These are phyloP conservation scores for Lycopodina hypogea DNA, from an alignment of 37 sponge, comb jelly and placozoan species.

Conservation along the genomic window DNA sequence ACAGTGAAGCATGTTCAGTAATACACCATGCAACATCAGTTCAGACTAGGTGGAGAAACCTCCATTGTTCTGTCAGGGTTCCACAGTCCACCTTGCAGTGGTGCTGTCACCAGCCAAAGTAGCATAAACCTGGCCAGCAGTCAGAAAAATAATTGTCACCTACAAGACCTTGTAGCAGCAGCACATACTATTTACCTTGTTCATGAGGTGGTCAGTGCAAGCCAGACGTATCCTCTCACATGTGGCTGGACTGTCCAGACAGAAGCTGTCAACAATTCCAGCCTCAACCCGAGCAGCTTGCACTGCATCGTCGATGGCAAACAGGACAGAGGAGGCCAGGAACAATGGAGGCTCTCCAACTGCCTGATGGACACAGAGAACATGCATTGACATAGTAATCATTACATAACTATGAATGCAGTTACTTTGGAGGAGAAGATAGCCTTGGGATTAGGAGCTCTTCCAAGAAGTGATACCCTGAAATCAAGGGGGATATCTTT, in stretches of 20 bases:
- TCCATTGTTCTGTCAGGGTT: too few species aligned
- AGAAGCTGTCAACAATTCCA: slow-evolving; percentile 39
- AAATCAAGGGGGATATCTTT: slow-evolving; percentile 71
- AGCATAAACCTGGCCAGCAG: too few species aligned
- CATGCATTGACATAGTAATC: not conserved
- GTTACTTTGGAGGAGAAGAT: slow-evolving; percentile 78
- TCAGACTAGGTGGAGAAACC: too few species aligned
- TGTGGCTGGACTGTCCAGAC: slow-evolving; percentile 80
- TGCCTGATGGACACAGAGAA: slow-evolving; percentile 41
- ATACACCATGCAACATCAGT: too few species aligned
- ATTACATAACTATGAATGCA: not conserved
- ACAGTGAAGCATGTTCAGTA: too few species aligned
- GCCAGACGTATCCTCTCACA: slow-evolving; percentile 79
- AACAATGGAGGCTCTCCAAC: slow-evolving; percentile 93
- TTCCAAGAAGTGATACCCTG: slow-evolving; percentile 70
- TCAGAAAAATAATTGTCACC: too few species aligned
- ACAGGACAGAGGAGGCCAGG: slow-evolving; percentile 76
- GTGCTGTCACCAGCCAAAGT: too few species aligned
- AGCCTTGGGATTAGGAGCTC: slow-evolving; percentile 64
- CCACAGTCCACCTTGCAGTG: too few species aligned
- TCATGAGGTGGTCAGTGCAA: slow-evolving; percentile 69
- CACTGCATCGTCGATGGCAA: slow-evolving; percentile 85
- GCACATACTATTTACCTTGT: too few species aligned
- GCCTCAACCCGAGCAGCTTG: slow-evolving; percentile 37
- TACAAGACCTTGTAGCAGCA: too few species aligned